These are phyloP conservation scores for Eupeodes luniger DNA, from an alignment of 2,888 invertebrate genomes.

Conservation along the genomic window DNA sequence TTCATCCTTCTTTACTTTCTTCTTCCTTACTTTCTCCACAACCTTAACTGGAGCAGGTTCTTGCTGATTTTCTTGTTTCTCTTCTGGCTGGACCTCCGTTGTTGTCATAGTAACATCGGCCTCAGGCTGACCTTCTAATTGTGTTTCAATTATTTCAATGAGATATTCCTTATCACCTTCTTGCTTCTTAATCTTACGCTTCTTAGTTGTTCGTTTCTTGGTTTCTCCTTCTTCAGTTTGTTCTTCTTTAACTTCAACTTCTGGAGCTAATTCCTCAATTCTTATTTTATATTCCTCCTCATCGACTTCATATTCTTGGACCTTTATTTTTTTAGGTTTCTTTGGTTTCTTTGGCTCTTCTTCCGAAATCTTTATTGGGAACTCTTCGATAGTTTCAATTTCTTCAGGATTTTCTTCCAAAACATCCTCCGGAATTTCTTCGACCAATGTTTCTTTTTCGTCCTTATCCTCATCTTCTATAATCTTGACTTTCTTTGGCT, in stretches of 20 bases:
- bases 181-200: conserved; percentile 80
- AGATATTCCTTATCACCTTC: conserved; percentile 79
- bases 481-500: conserved; percentile 83
- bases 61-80: conserved; percentile 73
- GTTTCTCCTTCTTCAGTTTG: conserved; percentile 76
- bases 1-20: conserved; percentile 81
- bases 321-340: conserved; percentile 75
- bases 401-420: conserved; percentile 79
- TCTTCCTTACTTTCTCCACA: conserved; percentile 78
- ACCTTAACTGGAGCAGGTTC: conserved; percentile 50
- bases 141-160: conserved; percentile 79
- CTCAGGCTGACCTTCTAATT: conserved; percentile 80
- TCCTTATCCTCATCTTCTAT: conserved; percentile 81
- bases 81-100: conserved; percentile 80
- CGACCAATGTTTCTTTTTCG: conserved; percentile 80
- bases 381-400: conserved; percentile 77
- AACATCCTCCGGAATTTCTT: conserved; percentile 35
- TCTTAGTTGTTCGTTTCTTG: conserved; percentile 78
- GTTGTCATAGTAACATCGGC: conserved; percentile 82
- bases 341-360: conserved; percentile 77
- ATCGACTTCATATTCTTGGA: conserved; percentile 55
- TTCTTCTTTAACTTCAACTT: conserved; percentile 80
- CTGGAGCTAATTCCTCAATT: conserved; percentile 81
- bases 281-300: conserved; percentile 78
- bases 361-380: conserved; percentile 78